Evolutionary conservation across 2,797 vertebrate genomes (phyloP).

Genomic region (Eupleurogrammus muticus): DNA sequence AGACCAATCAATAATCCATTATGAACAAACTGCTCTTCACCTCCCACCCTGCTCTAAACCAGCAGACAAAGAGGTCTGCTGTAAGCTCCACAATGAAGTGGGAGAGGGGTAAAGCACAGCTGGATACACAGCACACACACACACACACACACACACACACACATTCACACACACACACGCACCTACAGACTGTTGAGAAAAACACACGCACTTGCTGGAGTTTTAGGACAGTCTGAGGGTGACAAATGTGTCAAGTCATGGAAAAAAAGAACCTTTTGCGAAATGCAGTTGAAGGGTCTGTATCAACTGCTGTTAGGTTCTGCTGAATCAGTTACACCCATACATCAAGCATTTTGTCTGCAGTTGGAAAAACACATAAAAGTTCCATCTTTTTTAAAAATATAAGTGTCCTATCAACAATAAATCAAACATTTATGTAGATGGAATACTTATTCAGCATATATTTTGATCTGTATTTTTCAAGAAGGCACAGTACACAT

Average conservation of each 20-base stretch:
- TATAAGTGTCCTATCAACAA: background rate
- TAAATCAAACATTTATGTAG: background rate
- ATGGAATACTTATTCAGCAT: background rate
- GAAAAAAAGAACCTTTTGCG: slow-evolving; percentile 12
- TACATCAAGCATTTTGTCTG: background rate
- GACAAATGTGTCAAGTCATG: slow-evolving; percentile 35
- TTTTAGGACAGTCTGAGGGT: slow-evolving; percentile 38
- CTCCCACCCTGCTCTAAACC: slow-evolving; percentile 73
- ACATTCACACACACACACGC: slow-evolving; percentile 17
- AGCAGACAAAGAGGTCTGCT: slow-evolving; percentile 85
- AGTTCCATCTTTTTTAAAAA: background rate
- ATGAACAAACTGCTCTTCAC: slow-evolving; percentile 91
- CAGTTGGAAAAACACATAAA: background rate
- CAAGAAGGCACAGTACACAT: background rate
- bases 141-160: slow-evolving; percentile 35
- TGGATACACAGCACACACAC: slow-evolving; percentile 46
- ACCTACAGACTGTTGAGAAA: slow-evolving; percentile 35
- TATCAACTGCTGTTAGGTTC: slow-evolving; percentile 9
- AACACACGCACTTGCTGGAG: slow-evolving; percentile 22
- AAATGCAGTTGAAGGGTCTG: slow-evolving; percentile 35
- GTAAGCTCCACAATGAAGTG: slow-evolving; percentile 63
- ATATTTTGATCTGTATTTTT: background rate
- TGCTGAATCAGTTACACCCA: slow-evolving; percentile 11
- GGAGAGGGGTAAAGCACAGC: slow-evolving; percentile 56
- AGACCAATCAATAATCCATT: slow-evolving; percentile 96